A percentile compares a stretch with the other conserved stretches of the same genome.
These are phyloP conservation scores for Colletes latitarsis DNA, from an alignment of 1,140 invertebrate genomes.

Conservation along the genomic window DNA sequence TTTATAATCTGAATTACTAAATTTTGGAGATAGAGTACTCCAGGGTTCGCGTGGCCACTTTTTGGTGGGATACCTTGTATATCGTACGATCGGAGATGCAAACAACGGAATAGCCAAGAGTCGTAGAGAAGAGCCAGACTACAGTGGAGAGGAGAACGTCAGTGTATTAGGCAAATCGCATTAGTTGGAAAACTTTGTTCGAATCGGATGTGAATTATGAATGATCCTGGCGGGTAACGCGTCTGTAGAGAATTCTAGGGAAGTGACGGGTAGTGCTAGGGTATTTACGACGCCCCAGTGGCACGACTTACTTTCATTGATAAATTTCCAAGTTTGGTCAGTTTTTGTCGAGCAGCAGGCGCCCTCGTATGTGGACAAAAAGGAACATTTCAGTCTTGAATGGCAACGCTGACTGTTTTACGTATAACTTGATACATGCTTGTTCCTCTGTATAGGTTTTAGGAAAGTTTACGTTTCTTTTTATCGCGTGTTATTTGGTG, in stretches of 20 bases:
- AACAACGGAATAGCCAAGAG: neutral
- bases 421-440: no score
- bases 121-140: neutral
- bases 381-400: conserved; percentile 15
- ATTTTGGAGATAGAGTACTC: no score
- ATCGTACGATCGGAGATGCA: neutral
- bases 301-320: conserved; percentile 57
- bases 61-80: neutral
- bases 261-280: conserved; percentile 42
- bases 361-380: neutral
- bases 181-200: conserved; percentile 61
- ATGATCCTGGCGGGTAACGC: conserved; percentile 44
- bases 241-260: conserved; percentile 46
- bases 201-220: conserved; percentile 68
- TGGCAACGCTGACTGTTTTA: conserved; percentile 5
- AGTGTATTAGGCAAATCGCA: conserved; percentile 63
- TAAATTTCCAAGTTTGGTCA: conserved; percentile 52
- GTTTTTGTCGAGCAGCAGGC: neutral
- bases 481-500: no score
- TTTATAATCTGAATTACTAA: no score
- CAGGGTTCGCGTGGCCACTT: no score
- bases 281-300: conserved; percentile 62
- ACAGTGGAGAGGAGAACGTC: conserved; percentile 37
- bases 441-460: no score
- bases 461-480: no score